A percentile compares a stretch with the other conserved stretches of the same genome.
These are phyloP conservation scores for Parasteatoda lunata DNA, from an alignment of 2,888 invertebrate species.

Conservation along the genomic window DNA sequence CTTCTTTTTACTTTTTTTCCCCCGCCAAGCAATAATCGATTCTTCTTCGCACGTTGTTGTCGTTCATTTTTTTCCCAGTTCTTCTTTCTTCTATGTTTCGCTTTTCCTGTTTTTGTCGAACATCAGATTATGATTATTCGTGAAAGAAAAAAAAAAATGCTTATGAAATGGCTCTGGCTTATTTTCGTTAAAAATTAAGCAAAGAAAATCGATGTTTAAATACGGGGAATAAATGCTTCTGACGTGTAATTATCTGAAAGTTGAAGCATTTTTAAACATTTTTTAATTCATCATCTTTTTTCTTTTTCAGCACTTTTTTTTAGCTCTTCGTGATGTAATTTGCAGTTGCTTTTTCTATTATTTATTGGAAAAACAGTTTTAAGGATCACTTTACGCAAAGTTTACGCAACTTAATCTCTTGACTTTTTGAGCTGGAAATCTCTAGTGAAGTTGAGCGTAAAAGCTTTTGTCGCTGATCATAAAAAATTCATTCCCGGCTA, in stretches of 20 bases:
- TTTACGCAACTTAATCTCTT: slow-evolving; percentile 45
- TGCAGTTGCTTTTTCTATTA: slow-evolving; percentile 30
- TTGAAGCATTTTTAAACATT: slow-evolving; percentile 35
- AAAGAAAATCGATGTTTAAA: slow-evolving; percentile 51
- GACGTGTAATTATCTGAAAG: slow-evolving; percentile 59
- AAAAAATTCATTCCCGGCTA: slow-evolving; percentile 21
- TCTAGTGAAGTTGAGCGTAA: slow-evolving; percentile 23
- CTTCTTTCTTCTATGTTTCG: background rate
- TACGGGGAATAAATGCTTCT: slow-evolving; percentile 53
- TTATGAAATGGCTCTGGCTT: slow-evolving; percentile 50
- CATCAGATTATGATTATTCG: slow-evolving; percentile 58
- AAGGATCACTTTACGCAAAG: slow-evolving; percentile 38
- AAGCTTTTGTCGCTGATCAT: slow-evolving; percentile 28
- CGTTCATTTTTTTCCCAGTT: slow-evolving; percentile 21
- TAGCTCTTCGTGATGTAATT: background rate
- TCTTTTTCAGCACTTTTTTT: slow-evolving; percentile 14
- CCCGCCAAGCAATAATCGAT: slow-evolving; percentile 26
- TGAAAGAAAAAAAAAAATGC: slow-evolving; percentile 25
- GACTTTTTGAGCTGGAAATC: slow-evolving; percentile 38
- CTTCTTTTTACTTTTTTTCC: slow-evolving; percentile 5
- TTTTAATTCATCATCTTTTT: slow-evolving; percentile 8
- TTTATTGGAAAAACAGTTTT: slow-evolving; percentile 25
- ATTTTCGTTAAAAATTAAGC: slow-evolving; percentile 31
- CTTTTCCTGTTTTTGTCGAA: slow-evolving; percentile 41
- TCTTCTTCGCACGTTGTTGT: slow-evolving; percentile 40